Evolutionary conservation across 2,888 invertebrate species (phyloP), one percentile per base, ranked within the genome.

Genomic region (Seladonia tumulorum): DNA sequence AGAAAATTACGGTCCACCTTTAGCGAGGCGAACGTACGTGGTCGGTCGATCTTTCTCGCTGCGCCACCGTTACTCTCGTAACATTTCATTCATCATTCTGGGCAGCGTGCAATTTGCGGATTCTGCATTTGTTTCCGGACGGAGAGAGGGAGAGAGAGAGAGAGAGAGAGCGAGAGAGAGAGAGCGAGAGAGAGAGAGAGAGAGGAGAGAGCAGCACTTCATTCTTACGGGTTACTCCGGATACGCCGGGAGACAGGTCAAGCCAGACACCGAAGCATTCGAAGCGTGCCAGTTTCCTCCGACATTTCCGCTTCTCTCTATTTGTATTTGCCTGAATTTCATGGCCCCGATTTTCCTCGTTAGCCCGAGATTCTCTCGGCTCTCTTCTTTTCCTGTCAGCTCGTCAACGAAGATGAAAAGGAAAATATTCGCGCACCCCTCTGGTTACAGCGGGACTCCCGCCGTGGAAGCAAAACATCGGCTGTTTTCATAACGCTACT

Each of bases 81-180:
- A 35, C 83, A 80, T 86, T 88, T 88, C 88, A 88, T 88, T 88
- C 86, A 88, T 88, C 88, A 88, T 88, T 86, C 82, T 25, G 80
- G 73, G 73, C 73, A 81, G 76, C 75, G 71, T 47, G 83, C 86
- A 88, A 82, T 88, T 88, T 82, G 88, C 80, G 83, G 86, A 88
- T 88, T 88, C 88, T 86, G 86, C 81, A 83, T 88, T 88, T 86
- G 86, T 88, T 86, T 83, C 88, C 86, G 82, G 45, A 68, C 63
- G 79, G 79, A 53, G 82, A 73, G 39, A 70, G 70, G 47, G 35
- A 35, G 2, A 4, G 35, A 35, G 35, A 35, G 29, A 1, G n/a
- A n/a, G n/a, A n/a, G n/a, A n/a, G n/a, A n/a, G n/a, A n/a, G n/a
- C n/a, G n/a, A n/a, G n/a, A n/a, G n/a, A 29, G n/a, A n/a, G n/a